Evolutionary conservation across 2,888 invertebrate species (phyloP).

Genomic region (Hedychridium roseum): DNA sequence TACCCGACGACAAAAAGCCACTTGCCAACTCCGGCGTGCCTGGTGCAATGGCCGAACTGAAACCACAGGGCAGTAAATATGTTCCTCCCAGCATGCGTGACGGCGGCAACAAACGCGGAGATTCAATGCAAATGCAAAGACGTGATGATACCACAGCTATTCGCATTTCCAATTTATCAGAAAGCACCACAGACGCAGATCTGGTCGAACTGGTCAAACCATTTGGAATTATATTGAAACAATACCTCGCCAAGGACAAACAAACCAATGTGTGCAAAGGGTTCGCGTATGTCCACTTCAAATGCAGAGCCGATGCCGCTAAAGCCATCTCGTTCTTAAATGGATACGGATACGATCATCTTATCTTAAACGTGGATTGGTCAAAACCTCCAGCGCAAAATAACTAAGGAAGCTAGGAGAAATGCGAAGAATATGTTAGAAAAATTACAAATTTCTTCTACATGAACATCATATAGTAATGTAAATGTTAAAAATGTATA

Average conservation of each 20-base stretch:
- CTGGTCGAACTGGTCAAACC: slow-evolving; percentile 94
- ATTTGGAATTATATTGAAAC: slow-evolving; percentile 91
- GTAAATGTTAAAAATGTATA: not conserved
- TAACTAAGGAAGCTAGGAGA: slow-evolving; percentile 33
- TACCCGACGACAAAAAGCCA: slow-evolving; percentile 62
- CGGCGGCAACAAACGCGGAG: slow-evolving; percentile 78
- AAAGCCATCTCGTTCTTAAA: slow-evolving; percentile 89
- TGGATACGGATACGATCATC: slow-evolving; percentile 96
- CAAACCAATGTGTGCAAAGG: slow-evolving; percentile 89
- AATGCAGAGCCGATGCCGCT: slow-evolving; percentile 88
- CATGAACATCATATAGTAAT: too few relatives aligned
- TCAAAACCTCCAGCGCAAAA: slow-evolving; percentile 79
- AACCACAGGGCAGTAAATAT: slow-evolving; percentile 74
- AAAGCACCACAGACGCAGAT: slow-evolving; percentile 94
- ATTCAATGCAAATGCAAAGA: slow-evolving; percentile 72
- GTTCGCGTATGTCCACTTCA: slow-evolving; percentile 98
- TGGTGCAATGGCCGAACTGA: slow-evolving; percentile 47
- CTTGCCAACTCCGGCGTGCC: slow-evolving; percentile 43
- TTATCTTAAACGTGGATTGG: slow-evolving; percentile 99
- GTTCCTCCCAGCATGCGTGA: slow-evolving; percentile 91
- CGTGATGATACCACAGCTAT: slow-evolving; percentile 91
- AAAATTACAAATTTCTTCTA: too few relatives aligned
- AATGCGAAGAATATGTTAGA: not conserved
- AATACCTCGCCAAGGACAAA: slow-evolving; percentile 96
- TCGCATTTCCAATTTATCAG: slow-evolving; percentile 95